Evolutionary conservation across 2,888 invertebrate genomes (phyloP).

Genomic region (Hanleya hanleyi): DNA sequence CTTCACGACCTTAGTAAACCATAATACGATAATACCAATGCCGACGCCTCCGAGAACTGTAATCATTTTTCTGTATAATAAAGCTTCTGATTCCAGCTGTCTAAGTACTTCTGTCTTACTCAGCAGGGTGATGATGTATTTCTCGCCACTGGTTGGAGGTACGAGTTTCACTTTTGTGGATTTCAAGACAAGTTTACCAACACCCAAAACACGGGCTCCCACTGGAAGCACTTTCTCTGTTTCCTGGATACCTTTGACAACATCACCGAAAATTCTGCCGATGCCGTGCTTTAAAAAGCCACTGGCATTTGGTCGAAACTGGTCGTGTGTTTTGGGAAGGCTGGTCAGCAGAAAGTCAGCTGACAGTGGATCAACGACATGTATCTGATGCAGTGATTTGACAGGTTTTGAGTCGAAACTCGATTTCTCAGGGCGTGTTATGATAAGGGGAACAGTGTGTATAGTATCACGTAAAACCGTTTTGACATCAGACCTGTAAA

Average conservation of each 20-base stretch:
- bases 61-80: constrained; percentile 76
- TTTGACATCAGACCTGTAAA: constrained; percentile 82
- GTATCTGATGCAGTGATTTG: constrained; percentile 77
- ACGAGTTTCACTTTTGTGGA: constrained; percentile 80
- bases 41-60: constrained; percentile 78
- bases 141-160: constrained; percentile 81
- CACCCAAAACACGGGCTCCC: constrained; percentile 85
- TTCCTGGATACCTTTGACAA: constrained; percentile 87
- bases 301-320: constrained; percentile 85
- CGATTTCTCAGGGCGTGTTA: constrained; percentile 67
- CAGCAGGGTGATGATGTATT: constrained; percentile 86
- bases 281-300: constrained; percentile 87
- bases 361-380: constrained; percentile 83
- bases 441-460: constrained; percentile 86
- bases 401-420: constrained; percentile 1
- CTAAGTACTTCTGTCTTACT: constrained; percentile 84
- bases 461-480: constrained; percentile 85
- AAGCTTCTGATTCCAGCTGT: constrained; percentile 82
- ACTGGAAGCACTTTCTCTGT: constrained; percentile 90
- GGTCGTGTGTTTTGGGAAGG: constrained; percentile 87
- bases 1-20: constrained; percentile 76
- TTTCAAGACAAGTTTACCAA: constrained; percentile 84
- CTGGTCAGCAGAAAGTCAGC: constrained; percentile 79
- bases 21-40: constrained; percentile 75
- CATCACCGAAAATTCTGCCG: constrained; percentile 88